Base-by-base conservation (phyloP, 1,140 invertebrate species). In the Ruditapes philippinarum region DNA sequence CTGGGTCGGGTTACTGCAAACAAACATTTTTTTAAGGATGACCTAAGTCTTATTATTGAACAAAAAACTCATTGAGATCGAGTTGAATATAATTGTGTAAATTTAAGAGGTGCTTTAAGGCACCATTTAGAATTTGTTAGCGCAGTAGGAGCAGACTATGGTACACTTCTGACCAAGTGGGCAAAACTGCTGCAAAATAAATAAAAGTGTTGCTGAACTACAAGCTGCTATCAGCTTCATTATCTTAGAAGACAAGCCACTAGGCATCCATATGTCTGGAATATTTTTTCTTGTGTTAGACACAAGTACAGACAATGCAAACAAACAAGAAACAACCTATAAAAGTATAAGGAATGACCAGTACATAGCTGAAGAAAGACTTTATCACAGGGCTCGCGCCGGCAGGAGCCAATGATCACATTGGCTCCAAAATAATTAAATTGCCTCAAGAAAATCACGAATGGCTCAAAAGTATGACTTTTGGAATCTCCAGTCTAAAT, bases 321-420 rank as follows among this genome's bases (percentile, higher is more conserved):
- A 88, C 54, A 70, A 70, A 40, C 79, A 88, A 45, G 38, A 62
- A 12, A 28, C 80, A 25, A 5, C n/a, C n/a, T n/a, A n/a, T n/a
- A n/a, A n/a, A n/a, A n/a, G n/a, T n/a, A n/a, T 88, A 19, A 57
- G 79, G 62, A 70, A 88, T 80, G 78, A 45, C 4, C 78, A 80
- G 51, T 80, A 31, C 57, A 2, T 42, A 57, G 31, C 7, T 25
- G 78, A 80, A 33, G 31, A 60, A 7, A 40, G 73, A 76, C 73
- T 76, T n/a, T n/a, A n/a, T n/a, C n/a, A n/a, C n/a, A n/a, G n/a
- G n/a, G n/a, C n/a, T n/a, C n/a, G n/a, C n/a, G n/a, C n/a, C n/a
- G n/a, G n/a, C n/a, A n/a, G n/a, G n/a, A n/a, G n/a, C n/a, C n/a
- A n/a, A n/a, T n/a, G n/a, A n/a, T n/a, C n/a, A n/a, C n/a, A n/a